A percentile compares a stretch with the other conserved stretches of the same genome.
phyloP scores from a whole-genome alignment of 2,797 vertebrate species.

The Triplophysa bombifrons region DNA sequence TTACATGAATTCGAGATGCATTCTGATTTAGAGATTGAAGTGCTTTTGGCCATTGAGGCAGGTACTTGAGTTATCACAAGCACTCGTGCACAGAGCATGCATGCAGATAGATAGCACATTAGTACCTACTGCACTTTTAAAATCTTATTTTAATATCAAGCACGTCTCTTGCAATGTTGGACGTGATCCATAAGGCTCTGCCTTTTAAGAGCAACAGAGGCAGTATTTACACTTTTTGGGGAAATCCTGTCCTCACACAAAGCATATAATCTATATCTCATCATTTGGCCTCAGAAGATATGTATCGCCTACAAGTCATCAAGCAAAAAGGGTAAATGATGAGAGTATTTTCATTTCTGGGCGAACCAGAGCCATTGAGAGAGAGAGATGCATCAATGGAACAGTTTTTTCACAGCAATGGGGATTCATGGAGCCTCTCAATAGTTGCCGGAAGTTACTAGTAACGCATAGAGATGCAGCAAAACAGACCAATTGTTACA shows the following conservation, averaged over 20 bases:
- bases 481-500: no score
- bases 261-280: background rate
- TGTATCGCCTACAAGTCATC: background rate
- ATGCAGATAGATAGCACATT: background rate
- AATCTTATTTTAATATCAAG: background rate
- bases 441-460: no score
- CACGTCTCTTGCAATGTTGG: background rate
- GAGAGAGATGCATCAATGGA: no score
- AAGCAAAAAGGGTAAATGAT: background rate
- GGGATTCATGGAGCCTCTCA: no score
- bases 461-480: no score
- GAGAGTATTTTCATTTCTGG: conserved; percentile 2
- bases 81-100: background rate
- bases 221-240: background rate
- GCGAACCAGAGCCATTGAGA: background rate
- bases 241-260: background rate
- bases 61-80: background rate
- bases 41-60: background rate
- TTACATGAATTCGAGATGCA: background rate
- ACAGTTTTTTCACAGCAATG: no score
- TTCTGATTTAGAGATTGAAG: background rate
- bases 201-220: background rate
- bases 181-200: background rate
- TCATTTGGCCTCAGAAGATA: background rate
- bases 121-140: background rate